Evolutionary conservation across 2,797 vertebrate genomes (phyloP).

Genomic region (Harpagifer antarcticus): DNA sequence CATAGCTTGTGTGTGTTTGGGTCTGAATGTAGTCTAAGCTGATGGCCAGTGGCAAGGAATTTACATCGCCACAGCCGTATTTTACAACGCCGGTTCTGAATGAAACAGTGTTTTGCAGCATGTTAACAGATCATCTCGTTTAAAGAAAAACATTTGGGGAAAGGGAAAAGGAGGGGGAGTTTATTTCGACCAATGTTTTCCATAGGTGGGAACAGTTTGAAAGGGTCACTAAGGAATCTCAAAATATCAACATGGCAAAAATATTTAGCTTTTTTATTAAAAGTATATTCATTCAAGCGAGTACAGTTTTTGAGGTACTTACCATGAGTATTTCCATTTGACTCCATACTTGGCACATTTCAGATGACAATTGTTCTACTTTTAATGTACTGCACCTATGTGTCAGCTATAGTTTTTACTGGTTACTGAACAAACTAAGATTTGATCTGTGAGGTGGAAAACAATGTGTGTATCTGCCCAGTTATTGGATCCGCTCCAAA

Average conservation of each 20-base stretch:
- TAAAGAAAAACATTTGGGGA: background rate
- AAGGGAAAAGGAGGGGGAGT: background rate
- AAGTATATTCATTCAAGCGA: too few relatives aligned
- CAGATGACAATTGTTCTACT: background rate
- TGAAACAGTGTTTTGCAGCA: conserved; percentile 26
- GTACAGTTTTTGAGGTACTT: background rate
- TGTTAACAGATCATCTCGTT: conserved; percentile 27
- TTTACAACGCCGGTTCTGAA: conserved; percentile 30
- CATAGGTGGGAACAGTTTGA: conserved; percentile 15
- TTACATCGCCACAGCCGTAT: conserved; percentile 7
- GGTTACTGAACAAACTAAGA: background rate
- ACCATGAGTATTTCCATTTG: background rate
- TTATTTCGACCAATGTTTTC: background rate
- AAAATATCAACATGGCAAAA: background rate
- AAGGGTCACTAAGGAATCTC: conserved; percentile 16
- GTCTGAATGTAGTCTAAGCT: conserved; percentile 41
- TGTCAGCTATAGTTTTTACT: background rate
- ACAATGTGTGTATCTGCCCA: too few relatives aligned
- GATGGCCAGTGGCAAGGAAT: conserved; percentile 19
- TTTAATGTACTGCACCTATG: background rate
- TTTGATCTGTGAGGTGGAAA: too few relatives aligned
- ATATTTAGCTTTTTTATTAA: too few relatives aligned
- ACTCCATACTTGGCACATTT: background rate
- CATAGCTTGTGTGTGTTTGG: conserved; percentile 43
- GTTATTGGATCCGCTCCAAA: too few relatives aligned